A percentile compares a stretch with the other conserved stretches of the same genome.
Evolutionary conservation across 2,888 invertebrate species (phyloP).

Genomic region (Noctua janthina): DNA sequence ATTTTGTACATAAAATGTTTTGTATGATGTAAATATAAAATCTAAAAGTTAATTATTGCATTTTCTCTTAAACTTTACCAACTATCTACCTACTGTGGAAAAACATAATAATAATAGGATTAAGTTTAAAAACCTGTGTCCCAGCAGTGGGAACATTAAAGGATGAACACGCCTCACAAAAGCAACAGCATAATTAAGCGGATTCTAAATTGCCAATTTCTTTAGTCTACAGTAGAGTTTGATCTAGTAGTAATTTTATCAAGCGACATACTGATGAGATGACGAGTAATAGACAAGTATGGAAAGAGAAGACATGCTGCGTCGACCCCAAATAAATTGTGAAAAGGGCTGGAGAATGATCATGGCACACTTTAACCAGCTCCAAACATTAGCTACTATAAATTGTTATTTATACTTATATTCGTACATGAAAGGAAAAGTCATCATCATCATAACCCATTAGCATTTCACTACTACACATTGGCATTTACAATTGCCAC

Average conservation of each 20-base stretch:
- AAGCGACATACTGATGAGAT: not conserved
- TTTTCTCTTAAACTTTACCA: constrained; percentile 26
- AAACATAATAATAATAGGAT: not conserved
- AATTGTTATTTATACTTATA: not conserved
- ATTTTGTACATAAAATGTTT: constrained; percentile 63
- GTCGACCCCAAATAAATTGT: not conserved
- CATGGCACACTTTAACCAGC: not conserved
- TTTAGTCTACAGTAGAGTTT: too few species aligned
- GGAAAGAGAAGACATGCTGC: not conserved
- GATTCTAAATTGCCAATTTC: not conserved
- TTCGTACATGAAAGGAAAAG: not conserved
- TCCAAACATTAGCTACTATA: too few species aligned
- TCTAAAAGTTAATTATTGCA: constrained; percentile 15
- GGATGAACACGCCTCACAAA: not conserved
- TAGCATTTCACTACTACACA: not conserved
- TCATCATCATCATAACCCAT: too few species aligned
- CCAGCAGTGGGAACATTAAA: not conserved
- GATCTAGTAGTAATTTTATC: not conserved
- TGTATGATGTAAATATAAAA: constrained; percentile 58
- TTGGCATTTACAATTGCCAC: not conserved
- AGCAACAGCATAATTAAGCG: too few species aligned
- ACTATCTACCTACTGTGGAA: not conserved
- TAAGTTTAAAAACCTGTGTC: too few species aligned
- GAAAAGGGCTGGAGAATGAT: not conserved
- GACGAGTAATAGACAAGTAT: not conserved